These are phyloP conservation scores for Cryptus armator DNA, from an alignment of 2,888 invertebrate species.

Conservation along the genomic window DNA sequence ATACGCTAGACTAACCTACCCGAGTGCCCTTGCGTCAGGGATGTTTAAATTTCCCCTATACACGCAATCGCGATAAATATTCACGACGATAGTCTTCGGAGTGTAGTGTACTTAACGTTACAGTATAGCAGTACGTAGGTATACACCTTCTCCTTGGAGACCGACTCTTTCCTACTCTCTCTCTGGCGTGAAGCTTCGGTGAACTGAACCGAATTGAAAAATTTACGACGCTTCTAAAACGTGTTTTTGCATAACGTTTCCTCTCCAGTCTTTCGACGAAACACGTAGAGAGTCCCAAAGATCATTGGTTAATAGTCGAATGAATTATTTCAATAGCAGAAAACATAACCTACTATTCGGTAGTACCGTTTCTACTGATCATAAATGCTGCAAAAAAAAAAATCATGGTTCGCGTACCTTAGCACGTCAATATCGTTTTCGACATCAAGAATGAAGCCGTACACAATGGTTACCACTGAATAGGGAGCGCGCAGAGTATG, in stretches of 20 bases:
- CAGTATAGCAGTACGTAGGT: conserved; percentile 22
- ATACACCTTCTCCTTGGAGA: conserved; percentile 39
- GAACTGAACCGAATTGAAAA: conserved; percentile 55
- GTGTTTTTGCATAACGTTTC: conserved; percentile 63
- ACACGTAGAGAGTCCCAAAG: conserved; percentile 12
- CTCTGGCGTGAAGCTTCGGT: conserved; percentile 22
- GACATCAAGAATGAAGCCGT: neutral
- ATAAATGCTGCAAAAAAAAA: neutral
- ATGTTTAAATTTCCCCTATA: conserved; percentile 74
- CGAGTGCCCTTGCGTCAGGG: conserved; percentile 65
- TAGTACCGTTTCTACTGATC: neutral
- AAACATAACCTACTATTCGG: neutral
- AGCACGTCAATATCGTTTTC: neutral
- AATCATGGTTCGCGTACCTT: neutral
- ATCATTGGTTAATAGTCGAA: conserved; percentile 29
- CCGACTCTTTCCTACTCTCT: conserved; percentile 6
- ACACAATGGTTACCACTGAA: neutral
- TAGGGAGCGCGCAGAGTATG: neutral
- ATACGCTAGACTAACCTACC: conserved; percentile 43
- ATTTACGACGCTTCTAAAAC: conserved; percentile 63
- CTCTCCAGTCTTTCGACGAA: conserved; percentile 28
- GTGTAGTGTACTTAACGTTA: conserved; percentile 43
- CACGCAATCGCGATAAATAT: conserved; percentile 67
- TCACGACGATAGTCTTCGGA: conserved; percentile 57
- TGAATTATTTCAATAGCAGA: conserved; percentile 39